Evolutionary conservation across 1,140 invertebrate species (phyloP).

Genomic region (Macrocentrus cingulum): DNA sequence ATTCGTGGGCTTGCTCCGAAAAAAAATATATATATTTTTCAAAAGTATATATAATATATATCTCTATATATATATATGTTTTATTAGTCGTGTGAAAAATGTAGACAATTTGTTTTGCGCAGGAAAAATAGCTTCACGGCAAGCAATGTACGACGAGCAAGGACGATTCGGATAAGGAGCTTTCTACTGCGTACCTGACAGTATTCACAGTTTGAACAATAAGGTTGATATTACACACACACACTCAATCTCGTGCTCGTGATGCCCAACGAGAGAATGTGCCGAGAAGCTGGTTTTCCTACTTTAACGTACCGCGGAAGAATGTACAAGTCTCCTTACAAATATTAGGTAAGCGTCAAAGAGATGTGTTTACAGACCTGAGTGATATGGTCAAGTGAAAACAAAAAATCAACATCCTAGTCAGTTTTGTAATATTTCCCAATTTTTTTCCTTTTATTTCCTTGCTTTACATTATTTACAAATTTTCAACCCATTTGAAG

Average conservation of each 20-base stretch:
- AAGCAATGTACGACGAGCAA: conserved; percentile 39
- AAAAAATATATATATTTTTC: too few species aligned
- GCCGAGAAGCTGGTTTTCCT: conserved; percentile 32
- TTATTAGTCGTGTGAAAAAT: conserved; percentile 40
- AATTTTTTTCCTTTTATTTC: neutral
- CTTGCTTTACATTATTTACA: neutral
- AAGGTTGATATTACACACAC: conserved; percentile 27
- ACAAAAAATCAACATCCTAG: neutral
- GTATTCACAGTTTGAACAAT: conserved; percentile 33
- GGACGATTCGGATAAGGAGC: conserved; percentile 35
- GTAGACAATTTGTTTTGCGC: conserved; percentile 46
- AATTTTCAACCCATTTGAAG: neutral
- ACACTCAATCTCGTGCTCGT: conserved; percentile 24
- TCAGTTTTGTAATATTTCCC: conserved; percentile 7
- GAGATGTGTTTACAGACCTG: conserved; percentile 30
- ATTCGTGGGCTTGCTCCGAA: too few species aligned
- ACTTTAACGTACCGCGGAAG: conserved; percentile 28
- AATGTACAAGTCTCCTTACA: conserved; percentile 26
- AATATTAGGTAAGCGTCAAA: conserved; percentile 37
- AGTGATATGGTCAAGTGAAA: neutral
- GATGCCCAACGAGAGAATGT: conserved; percentile 28
- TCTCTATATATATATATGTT: too few species aligned
- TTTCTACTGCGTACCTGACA: conserved; percentile 31
- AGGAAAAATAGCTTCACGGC: conserved; percentile 42
- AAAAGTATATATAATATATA: too few species aligned